phyloP scores from a whole-genome alignment of 92 coral and sea anemone species.

The Galaxea fascicularis region DNA sequence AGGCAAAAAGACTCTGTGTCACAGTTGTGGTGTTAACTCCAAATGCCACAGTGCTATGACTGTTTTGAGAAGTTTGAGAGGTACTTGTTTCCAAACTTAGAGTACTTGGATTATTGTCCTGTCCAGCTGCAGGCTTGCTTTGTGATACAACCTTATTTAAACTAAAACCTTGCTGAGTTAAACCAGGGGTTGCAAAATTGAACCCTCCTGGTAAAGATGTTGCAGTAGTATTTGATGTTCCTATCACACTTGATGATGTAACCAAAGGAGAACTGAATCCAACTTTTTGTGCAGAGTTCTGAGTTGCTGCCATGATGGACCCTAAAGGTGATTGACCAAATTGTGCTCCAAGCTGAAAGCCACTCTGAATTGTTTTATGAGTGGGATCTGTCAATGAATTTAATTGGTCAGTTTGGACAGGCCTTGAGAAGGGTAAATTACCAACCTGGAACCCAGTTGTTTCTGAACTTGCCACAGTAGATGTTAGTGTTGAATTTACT shows the following conservation, averaged over 20 bases:
- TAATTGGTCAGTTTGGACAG: not conserved
- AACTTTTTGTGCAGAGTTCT: not conserved
- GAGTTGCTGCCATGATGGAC: not conserved
- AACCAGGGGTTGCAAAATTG: conserved; percentile 5
- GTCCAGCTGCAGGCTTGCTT: not conserved
- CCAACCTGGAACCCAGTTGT: conserved; percentile 23
- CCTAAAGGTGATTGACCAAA: not conserved
- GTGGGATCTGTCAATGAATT: not conserved
- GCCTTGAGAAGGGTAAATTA: conserved; percentile 14
- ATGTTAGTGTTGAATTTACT: not conserved
- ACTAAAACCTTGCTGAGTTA: not conserved
- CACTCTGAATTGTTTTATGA: conserved; percentile 1
- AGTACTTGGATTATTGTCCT: not conserved
- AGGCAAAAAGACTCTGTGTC: conserved; percentile 25
- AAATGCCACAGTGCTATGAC: not conserved
- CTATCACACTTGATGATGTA: not conserved
- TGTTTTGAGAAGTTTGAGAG: conserved; percentile 2
- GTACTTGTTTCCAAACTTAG: not conserved
- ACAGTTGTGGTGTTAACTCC: not conserved
- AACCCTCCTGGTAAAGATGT: conserved; percentile 1
- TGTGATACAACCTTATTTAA: not conserved
- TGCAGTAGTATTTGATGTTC: not conserved
- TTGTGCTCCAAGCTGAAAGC: not conserved
- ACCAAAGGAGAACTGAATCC: not conserved
- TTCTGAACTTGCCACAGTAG: not conserved